These are phyloP conservation scores for Ichneumoninae sp. DNA, from an alignment of 2,888 invertebrate genomes.

Conservation along the genomic window DNA sequence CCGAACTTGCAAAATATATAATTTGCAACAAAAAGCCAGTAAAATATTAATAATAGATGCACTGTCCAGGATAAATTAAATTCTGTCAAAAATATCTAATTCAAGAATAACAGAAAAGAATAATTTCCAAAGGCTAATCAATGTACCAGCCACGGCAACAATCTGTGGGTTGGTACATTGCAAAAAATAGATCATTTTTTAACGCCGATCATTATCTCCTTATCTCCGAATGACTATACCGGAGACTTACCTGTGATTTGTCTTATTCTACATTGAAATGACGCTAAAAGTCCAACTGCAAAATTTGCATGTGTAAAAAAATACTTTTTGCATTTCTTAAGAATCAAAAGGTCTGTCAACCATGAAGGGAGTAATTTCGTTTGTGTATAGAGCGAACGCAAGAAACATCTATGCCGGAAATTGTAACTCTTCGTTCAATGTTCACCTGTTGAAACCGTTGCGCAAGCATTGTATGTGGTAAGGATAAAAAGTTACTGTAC, in stretches of 20 bases:
- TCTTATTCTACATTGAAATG: background rate
- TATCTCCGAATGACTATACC: background rate
- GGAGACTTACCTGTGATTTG: constrained; percentile 1
- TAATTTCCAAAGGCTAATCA: background rate
- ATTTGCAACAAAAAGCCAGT: background rate
- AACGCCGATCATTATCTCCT: background rate
- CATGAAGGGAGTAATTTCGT: background rate
- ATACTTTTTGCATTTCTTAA: background rate
- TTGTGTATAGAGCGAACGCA: background rate
- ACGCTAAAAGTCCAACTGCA: background rate
- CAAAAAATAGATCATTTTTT: constrained; percentile 29
- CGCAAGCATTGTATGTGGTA: background rate
- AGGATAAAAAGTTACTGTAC: background rate
- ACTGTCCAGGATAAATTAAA: background rate
- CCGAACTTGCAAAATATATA: background rate
- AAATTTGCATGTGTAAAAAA: background rate
- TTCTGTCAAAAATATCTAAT: background rate
- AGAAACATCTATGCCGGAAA: background rate
- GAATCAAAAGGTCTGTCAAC: background rate
- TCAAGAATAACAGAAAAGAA: background rate
- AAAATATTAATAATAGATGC: background rate
- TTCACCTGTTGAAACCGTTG: constrained; percentile 3
- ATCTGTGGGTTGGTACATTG: background rate
- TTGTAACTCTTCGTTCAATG: background rate
- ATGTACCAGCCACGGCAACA: background rate